Evolutionary conservation across 2,888 invertebrate genomes (phyloP).

Genomic region (Drosophila affinis): DNA sequence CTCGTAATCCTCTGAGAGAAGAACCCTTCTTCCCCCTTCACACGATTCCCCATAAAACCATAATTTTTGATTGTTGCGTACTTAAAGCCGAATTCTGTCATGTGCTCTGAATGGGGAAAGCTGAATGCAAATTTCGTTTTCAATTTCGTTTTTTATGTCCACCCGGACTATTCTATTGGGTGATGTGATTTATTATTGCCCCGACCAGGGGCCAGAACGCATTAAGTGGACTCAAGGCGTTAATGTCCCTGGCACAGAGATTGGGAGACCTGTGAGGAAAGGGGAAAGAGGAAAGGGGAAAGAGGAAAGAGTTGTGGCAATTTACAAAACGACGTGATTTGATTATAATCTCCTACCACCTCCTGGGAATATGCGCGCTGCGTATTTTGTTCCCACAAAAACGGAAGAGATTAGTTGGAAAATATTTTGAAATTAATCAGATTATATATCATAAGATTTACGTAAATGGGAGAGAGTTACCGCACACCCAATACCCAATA

Average conservation of each 20-base stretch:
- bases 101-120: conserved; percentile 11
- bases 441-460: conserved; percentile 14
- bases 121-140: conserved; percentile 56
- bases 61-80: conserved; percentile 71
- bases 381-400: conserved; percentile 26
- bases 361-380: conserved; percentile 31
- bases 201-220: conserved; percentile 14
- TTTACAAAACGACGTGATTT: conserved; percentile 57
- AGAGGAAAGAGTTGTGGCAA: conserved; percentile 58
- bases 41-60: conserved; percentile 54
- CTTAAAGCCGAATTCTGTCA: conserved; percentile 56
- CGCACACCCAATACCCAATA: no score
- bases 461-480: background rate
- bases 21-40: conserved; percentile 36
- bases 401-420: conserved; percentile 48
- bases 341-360: conserved; percentile 64
- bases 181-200: conserved; percentile 62
- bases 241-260: conserved; percentile 60
- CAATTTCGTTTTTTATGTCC: conserved; percentile 53
- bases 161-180: conserved; percentile 46
- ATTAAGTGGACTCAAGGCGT: conserved; percentile 68
- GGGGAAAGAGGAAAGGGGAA: conserved; percentile 2
- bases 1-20: background rate
- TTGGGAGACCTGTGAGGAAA: conserved; percentile 26
- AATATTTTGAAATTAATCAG: conserved; percentile 32